Evolutionary conservation across 1,140 invertebrate genomes (phyloP).

Genomic region (Arion vulgaris): DNA sequence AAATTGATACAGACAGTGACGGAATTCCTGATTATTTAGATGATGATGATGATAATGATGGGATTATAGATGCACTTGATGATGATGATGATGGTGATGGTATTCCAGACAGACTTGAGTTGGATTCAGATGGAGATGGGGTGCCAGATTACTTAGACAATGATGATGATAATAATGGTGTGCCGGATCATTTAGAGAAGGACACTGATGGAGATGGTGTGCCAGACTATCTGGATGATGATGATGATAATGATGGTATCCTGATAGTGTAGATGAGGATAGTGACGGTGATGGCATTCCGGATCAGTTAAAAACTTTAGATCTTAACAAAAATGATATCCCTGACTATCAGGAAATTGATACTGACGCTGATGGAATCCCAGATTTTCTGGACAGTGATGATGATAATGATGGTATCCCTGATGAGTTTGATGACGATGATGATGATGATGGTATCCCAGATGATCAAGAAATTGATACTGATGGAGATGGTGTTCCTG

Average conservation of each 20-base stretch:
- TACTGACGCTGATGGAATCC: slow-evolving; percentile 60
- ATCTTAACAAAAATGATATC: slow-evolving; percentile 54
- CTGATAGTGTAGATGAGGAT: slow-evolving; percentile 58
- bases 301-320: slow-evolving; percentile 55
- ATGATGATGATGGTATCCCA: slow-evolving; percentile 54
- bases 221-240: slow-evolving; percentile 50
- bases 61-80: slow-evolving; percentile 52
- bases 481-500: slow-evolving; percentile 61
- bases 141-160: slow-evolving; percentile 61
- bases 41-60: slow-evolving; percentile 56
- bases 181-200: slow-evolving; percentile 61
- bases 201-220: slow-evolving; percentile 62
- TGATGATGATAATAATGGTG: slow-evolving; percentile 63
- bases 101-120: slow-evolving; percentile 59
- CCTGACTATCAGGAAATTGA: slow-evolving; percentile 53
- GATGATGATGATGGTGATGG: slow-evolving; percentile 59
- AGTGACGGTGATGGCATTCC: slow-evolving; percentile 67
- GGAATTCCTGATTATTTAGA: slow-evolving; percentile 64
- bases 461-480: slow-evolving; percentile 54
- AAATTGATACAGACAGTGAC: slow-evolving; percentile 60
- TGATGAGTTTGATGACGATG: slow-evolving; percentile 58
- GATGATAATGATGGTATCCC: slow-evolving; percentile 67
- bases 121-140: slow-evolving; percentile 63
- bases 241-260: slow-evolving; percentile 59
- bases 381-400: slow-evolving; percentile 57